Evolutionary conservation across 1,140 invertebrate genomes (phyloP), one percentile per base, ranked within the genome.

Genomic region (Scaptomyza montana): DNA sequence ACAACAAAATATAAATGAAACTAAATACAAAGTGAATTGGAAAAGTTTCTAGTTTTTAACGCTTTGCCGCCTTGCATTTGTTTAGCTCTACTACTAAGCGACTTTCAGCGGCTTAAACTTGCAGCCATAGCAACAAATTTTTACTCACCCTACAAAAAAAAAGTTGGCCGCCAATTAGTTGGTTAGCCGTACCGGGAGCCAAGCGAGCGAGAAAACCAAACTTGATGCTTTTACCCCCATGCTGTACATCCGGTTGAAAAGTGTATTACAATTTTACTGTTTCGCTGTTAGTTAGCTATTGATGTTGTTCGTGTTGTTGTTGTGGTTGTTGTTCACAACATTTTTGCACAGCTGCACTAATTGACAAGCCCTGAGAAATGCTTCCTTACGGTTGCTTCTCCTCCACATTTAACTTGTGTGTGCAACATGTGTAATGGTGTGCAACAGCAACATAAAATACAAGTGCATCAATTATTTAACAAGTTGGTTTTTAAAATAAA

Each of bases 31-130:
- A 82, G 67, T 87, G 81, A 86, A 86, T 86, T 86, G 82, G 62
- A 77, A 86, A 87, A 86, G 65, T 82, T 89, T 82, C 56, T 74
- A 89, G 82, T 87, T 87, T 82, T 79, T 70, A 87, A 87, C 82
- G 82, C 84, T 82, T 77, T 79, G 76, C 56, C 82, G 82, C 84
- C 78, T 79, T 73, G 70, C 82, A 89, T 89, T 87, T 82, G 84
- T 79, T 82, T 82, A 89, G 78, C 45, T 19, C 45, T 46, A 41
- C 36, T 66, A 68, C 36, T 70, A 73, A 74, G 70, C 70, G 74
- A 72, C 63, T 54, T 71, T 66, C 45, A 57, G 47, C 39, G 59
- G 81, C 81, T 86, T 78, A 69, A 69, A 75, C 69, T 77, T 78
- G 51, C 60, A 54, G 21, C 55, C 47, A 41, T 33, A 43, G 12